Conservation (phyloP, 2,113 vertebrate species). For the Pristiophorus japonicus region DNA sequence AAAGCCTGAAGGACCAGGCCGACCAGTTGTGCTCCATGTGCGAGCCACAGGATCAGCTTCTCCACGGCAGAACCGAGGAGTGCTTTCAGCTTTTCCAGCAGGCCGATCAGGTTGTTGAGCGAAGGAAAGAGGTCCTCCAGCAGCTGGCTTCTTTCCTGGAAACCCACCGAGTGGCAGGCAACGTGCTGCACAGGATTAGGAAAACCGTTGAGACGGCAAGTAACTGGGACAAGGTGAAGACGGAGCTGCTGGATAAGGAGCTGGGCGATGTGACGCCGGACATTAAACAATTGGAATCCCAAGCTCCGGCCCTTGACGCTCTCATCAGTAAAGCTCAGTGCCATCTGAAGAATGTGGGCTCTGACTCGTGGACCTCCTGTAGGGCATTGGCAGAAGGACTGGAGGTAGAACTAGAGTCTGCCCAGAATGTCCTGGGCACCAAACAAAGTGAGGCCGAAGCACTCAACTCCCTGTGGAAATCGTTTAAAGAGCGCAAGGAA, state of each 20-base stretch:
- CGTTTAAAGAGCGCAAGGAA: conserved; percentile 72
- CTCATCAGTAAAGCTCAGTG: conserved; percentile 77
- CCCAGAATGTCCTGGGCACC: conserved; percentile 78
- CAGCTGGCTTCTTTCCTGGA: conserved; percentile 65
- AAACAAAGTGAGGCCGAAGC: conserved; percentile 88
- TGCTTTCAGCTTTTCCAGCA: conserved; percentile 76
- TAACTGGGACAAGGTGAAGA: conserved; percentile 72
- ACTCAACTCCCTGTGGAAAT: conserved; percentile 62
- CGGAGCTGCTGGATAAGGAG: conserved; percentile 63
- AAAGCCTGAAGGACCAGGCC: conserved; percentile 61
- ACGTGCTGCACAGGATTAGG: conserved; percentile 57
- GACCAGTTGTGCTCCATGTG: conserved; percentile 60
- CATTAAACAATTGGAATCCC: conserved; percentile 63
- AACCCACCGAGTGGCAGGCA: conserved; percentile 47
- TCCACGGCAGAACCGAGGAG: conserved; percentile 71
- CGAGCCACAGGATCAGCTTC: conserved; percentile 60
- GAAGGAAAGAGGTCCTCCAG: conserved; percentile 63
- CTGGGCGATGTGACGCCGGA: conserved; percentile 57
- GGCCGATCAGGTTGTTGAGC: conserved; percentile 63
- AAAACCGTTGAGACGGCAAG: conserved; percentile 66
- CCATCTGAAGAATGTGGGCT: conserved; percentile 58
- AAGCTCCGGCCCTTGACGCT: conserved; percentile 68
- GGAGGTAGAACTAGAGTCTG: conserved; percentile 63
- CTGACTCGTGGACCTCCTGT: conserved; percentile 74
- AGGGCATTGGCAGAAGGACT: conserved; percentile 66